phyloP scores from a whole-genome alignment of 2,888 invertebrate genomes.

The Laspeyria flexula region DNA sequence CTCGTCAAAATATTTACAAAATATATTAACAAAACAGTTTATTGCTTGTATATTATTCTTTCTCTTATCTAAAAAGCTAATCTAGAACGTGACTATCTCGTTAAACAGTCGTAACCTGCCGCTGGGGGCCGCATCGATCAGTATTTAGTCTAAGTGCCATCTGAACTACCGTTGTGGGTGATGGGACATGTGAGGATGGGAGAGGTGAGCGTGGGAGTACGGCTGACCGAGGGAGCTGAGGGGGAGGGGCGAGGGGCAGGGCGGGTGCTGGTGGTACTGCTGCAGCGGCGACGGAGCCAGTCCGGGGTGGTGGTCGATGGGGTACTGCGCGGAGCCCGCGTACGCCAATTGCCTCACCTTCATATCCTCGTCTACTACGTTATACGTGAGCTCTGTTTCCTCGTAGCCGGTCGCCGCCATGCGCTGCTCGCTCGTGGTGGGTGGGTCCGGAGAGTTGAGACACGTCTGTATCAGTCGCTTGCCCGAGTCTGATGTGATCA shows the following conservation, averaged over 20 bases:
- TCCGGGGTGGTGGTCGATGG: constrained; percentile 88
- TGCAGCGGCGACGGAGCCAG: constrained; percentile 88
- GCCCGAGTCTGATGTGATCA: constrained; percentile 99
- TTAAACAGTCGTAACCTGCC: constrained; percentile 60
- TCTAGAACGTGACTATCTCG: constrained; percentile 78
- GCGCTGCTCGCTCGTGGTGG: constrained; percentile 94
- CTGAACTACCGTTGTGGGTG: constrained; percentile 93
- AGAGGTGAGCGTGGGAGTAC: constrained; percentile 83
- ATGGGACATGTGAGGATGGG: constrained; percentile 91
- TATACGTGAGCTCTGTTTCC: constrained; percentile 99
- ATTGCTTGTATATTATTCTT: constrained; percentile 71
- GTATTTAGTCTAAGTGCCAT: constrained; percentile 66
- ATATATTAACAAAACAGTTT: constrained; percentile 75
- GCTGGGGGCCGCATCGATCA: constrained; percentile 40
- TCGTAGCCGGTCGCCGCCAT: constrained; percentile 99
- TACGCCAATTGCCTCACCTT: constrained; percentile 99
- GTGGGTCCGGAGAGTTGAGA: constrained; percentile 98
- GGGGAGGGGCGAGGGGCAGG: constrained; percentile 91
- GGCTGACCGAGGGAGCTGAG: constrained; percentile 82
- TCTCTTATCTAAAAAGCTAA: constrained; percentile 68
- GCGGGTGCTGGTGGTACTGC: constrained; percentile 91
- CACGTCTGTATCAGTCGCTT: constrained; percentile 99
- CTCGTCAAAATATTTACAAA: constrained; percentile 72
- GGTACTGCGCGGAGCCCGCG: constrained; percentile 90
- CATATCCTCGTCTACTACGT: constrained; percentile 97